Evolutionary conservation across 2,797 vertebrate species (phyloP).

Genomic region (Rhinoraja longicauda): DNA sequence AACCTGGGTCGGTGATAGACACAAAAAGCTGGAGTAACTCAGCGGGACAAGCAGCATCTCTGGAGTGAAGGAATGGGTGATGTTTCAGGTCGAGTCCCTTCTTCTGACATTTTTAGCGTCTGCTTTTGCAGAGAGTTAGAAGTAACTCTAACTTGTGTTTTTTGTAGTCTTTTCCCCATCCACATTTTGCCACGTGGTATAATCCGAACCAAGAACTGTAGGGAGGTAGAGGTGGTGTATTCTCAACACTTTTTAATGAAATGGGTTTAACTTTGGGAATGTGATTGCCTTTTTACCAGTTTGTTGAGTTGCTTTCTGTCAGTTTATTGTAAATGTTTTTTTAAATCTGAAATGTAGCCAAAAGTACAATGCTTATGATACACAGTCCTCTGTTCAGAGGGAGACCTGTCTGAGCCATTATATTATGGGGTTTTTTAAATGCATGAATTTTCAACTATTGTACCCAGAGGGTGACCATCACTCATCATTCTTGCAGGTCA

Average conservation of each 20-base stretch:
- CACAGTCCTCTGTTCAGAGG: not conserved
- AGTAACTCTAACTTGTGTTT: slow-evolving; percentile 30
- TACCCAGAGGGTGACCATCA: not conserved
- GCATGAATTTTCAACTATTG: not conserved
- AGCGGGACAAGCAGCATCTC: too few relatives aligned
- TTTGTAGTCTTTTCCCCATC: slow-evolving; percentile 25
- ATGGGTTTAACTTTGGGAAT: not conserved
- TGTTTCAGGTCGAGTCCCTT: too few relatives aligned
- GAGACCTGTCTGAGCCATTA: not conserved
- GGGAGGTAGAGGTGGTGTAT: not conserved
- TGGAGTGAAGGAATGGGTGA: too few relatives aligned
- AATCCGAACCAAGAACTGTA: not conserved
- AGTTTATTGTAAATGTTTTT: not conserved
- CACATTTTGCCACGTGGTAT: not conserved
- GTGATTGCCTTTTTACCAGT: not conserved
- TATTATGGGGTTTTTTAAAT: not conserved
- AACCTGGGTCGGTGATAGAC: too few relatives aligned
- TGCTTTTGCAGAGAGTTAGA: not conserved
- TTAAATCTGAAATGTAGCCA: slow-evolving; percentile 1
- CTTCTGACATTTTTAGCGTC: not conserved
- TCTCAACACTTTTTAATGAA: not conserved
- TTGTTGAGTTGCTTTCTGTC: not conserved
- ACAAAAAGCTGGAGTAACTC: too few relatives aligned
- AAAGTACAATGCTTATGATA: not conserved
- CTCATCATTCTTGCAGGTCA: not conserved